Conservation (phyloP, 2,797 vertebrate species). For the Mus caroli region DNA sequence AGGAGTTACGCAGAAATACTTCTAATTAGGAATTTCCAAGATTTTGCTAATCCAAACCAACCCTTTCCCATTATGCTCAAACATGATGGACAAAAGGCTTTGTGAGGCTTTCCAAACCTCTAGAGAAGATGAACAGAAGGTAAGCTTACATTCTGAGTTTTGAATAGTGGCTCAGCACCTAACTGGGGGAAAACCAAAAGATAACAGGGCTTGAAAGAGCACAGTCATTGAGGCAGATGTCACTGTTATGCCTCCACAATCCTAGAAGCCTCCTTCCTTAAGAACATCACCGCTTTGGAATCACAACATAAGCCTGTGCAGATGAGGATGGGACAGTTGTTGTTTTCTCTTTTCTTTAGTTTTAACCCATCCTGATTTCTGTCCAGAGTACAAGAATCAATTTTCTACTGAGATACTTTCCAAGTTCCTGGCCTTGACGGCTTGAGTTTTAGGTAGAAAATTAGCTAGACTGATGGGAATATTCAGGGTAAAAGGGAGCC, state of each 20-base stretch:
- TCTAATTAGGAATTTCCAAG: not conserved
- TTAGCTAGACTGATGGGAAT: not conserved
- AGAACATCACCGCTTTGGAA: not conserved
- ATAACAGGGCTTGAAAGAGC: not conserved
- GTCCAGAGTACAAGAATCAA: not conserved
- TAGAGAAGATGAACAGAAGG: not conserved
- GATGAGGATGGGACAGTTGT: too few relatives aligned
- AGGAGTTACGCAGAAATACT: not conserved
- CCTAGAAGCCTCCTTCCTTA: not conserved
- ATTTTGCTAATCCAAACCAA: not conserved
- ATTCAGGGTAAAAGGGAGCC: not conserved
- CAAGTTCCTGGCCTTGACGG: not conserved
- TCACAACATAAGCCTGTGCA: not conserved
- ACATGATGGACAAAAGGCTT: not conserved
- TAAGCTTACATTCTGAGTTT: not conserved
- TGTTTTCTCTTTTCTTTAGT: not conserved
- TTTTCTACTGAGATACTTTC: conserved; percentile 38
- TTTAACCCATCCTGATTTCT: not conserved
- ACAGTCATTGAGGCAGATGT: not conserved
- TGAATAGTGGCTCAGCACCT: not conserved
- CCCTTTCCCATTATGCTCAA: not conserved
- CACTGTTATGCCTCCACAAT: fast-evolving
- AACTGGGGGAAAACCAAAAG: not conserved
- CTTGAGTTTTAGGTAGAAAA: not conserved
- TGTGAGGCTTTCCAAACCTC: not conserved